Conservation (phyloP, 2,113 vertebrate genomes). For the Ptyas mucosa region DNA sequence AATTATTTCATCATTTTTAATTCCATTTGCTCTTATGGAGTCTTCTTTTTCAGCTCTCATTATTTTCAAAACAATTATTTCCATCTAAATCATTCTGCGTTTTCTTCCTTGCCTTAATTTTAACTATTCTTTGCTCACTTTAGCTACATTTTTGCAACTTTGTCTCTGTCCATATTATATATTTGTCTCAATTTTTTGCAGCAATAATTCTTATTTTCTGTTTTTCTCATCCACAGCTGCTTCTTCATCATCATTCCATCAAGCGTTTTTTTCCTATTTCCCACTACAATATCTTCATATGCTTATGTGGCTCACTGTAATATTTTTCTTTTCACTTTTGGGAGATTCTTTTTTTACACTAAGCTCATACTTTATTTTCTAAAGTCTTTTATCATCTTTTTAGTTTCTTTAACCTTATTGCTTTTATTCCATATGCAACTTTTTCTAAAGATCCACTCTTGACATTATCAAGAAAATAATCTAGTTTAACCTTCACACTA, state of each 20-base stretch:
- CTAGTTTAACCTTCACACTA: background rate
- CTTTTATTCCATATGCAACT: background rate
- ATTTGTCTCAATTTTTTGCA: background rate
- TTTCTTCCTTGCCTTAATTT: background rate
- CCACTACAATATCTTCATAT: background rate
- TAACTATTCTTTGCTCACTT: background rate
- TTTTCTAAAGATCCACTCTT: background rate
- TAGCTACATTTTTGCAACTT: background rate
- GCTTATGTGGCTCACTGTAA: background rate
- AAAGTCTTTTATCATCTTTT: background rate
- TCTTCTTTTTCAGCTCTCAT: background rate
- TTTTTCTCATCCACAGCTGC: background rate
- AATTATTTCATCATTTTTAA: background rate
- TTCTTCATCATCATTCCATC: background rate
- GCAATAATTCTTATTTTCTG: background rate
- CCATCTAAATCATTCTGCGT: background rate
- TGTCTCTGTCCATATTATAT: background rate
- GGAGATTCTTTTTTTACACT: background rate
- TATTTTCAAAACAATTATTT: background rate
- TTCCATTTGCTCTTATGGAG: background rate
- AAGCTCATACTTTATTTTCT: background rate
- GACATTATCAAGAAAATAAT: background rate
- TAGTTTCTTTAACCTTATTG: background rate
- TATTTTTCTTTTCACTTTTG: background rate
- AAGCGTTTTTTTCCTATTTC: background rate